These are phyloP conservation scores for Drosophila pruinosa DNA, from an alignment of 1,140 invertebrate genomes.

Conservation along the genomic window DNA sequence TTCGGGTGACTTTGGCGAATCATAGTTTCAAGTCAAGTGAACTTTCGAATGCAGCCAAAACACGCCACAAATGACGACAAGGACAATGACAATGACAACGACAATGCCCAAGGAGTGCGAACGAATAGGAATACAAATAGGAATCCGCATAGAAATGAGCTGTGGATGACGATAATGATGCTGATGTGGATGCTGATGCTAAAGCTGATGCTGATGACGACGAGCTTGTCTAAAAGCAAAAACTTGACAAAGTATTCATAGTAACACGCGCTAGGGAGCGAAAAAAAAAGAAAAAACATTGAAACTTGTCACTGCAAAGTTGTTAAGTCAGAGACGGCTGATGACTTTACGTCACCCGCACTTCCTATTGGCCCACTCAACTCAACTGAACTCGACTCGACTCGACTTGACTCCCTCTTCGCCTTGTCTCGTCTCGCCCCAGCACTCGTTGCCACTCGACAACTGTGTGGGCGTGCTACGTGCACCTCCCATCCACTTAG, in stretches of 20 bases:
- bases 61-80: too few relatives aligned
- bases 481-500: conserved; percentile 1
- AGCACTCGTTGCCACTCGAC: neutral
- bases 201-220: conserved; percentile 43
- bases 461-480: conserved; percentile 33
- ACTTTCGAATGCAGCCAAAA: conserved; percentile 36
- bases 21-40: conserved; percentile 38
- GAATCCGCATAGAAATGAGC: neutral
- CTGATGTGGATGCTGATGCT: conserved; percentile 27
- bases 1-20: conserved; percentile 64
- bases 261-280: conserved; percentile 52
- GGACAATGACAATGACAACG: conserved; percentile 2
- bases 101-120: conserved; percentile 17
- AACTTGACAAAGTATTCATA: conserved; percentile 78
- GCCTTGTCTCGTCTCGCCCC: neutral
- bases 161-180: conserved; percentile 8
- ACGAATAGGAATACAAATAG: neutral
- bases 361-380: neutral
- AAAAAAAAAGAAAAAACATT: conserved; percentile 59
- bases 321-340: conserved; percentile 75
- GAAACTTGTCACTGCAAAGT: conserved; percentile 76
- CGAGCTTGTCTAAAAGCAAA: conserved; percentile 66
- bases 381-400: neutral
- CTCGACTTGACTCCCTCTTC: neutral
- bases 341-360: conserved; percentile 66